Base-by-base conservation (phyloP, 2,888 invertebrate genomes). In the Ferrisia virgata region DNA sequence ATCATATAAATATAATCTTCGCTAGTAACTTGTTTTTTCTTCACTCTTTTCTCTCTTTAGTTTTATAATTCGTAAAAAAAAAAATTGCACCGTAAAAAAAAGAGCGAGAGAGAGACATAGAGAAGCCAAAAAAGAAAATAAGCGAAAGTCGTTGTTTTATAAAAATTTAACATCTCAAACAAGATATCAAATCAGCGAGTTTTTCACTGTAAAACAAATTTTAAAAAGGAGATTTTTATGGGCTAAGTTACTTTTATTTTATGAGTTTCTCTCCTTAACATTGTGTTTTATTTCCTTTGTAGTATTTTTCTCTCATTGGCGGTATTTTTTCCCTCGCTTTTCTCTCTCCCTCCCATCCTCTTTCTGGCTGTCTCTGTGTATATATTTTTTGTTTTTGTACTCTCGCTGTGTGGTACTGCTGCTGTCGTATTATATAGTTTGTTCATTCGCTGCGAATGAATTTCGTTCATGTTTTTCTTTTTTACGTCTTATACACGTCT, bases 371-470 rank as follows among this genome's bases (percentile, higher is more conserved):
- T 64, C 58, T 28, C n/a, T 72, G 11, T 15, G n/a, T 72, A 6
- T 72, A 64, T 64, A 64, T 72, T 72, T 64, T 25, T 72, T 72
- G 8, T 72, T 72, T 72, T 72, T 33, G 25, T 64, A 28, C 13
- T 13, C 58, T 25, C 9, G 58, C 53, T 64, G 2, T 22, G 53
- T 53, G 39, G 18, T 22, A 25, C 11, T 64, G 22, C 58, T 25
- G 36, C 36, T 18, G 15, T 72, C 33, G 33, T 72, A 72, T 36
- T 72, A 33, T 36, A 36, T 82, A 82, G 82, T 82, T 82, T 72
- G 72, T 82, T 82, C 43, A 82, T 82, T 82, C 69, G 69, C 69
- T 82, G 69, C 43, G 72, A 82, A 82, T 82, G 82, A 82, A 82
- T 82, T 82, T 82, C 72, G 69, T 69, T 82, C 82, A 43, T 82